Evolutionary conservation across 2,113 vertebrate genomes (phyloP).

Genomic region (Oryzias woworae): DNA sequence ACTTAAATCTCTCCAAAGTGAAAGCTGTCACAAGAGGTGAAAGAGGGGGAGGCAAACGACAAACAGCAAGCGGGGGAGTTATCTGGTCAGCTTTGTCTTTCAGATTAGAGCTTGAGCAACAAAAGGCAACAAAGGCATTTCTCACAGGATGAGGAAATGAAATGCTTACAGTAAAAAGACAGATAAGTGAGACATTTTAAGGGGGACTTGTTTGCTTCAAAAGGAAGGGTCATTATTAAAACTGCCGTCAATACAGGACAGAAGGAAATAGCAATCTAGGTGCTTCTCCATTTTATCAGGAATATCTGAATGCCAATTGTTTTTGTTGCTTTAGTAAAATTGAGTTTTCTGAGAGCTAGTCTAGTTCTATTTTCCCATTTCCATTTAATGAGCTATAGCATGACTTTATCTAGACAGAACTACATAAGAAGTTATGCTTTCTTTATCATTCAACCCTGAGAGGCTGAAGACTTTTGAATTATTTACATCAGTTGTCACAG

Average conservation of each 20-base stretch:
- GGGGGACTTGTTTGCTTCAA: conserved; percentile 55
- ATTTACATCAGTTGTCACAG: conserved; percentile 54
- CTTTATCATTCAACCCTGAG: conserved; percentile 32
- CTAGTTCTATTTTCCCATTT: conserved; percentile 11
- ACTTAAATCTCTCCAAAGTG: conserved; percentile 49
- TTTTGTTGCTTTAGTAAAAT: conserved; percentile 42
- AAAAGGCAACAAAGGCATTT: conserved; percentile 67
- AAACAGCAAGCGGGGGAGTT: conserved; percentile 51
- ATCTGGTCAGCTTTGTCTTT: conserved; percentile 78
- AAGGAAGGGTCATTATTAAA: conserved; percentile 49
- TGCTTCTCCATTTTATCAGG: conserved; percentile 39
- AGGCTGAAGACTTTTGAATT: conserved; percentile 53
- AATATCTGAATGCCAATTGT: conserved; percentile 40
- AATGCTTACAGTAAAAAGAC: conserved; percentile 73
- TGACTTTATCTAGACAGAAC: conserved; percentile 25
- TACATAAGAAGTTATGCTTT: conserved; percentile 21
- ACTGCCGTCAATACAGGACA: conserved; percentile 50
- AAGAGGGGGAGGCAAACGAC: conserved; percentile 50
- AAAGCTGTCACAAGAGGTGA: conserved; percentile 62
- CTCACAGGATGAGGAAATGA: conserved; percentile 80
- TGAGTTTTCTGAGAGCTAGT: conserved; percentile 22
- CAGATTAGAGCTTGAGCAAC: conserved; percentile 77
- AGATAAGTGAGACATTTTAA: conserved; percentile 61
- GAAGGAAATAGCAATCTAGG: conserved; percentile 51
- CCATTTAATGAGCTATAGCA: conserved; percentile 31